A percentile compares a stretch with the other conserved stretches of the same genome.
Evolutionary conservation across 35 echinoderm and acorn worm genomes (phyloP).

Genomic region (Strongylocentrotus purpuratus): DNA sequence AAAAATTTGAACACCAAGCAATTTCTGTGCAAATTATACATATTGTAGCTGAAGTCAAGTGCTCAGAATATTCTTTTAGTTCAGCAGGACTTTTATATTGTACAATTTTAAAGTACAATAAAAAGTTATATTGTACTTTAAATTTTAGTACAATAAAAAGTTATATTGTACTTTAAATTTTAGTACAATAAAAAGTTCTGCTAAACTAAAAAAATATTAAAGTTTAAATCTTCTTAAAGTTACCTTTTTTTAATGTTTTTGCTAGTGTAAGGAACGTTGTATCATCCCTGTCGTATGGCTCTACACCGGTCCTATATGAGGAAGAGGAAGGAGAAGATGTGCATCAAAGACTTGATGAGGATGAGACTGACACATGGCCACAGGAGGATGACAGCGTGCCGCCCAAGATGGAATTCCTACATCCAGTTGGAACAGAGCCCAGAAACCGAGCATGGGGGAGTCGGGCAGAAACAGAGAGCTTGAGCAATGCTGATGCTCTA

Average conservation of each 20-base stretch:
- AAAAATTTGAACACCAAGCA: too few species aligned
- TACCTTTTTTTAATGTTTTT: not conserved
- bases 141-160: too few species aligned
- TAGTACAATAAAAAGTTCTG: too few species aligned
- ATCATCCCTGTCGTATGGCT: constrained; percentile 10
- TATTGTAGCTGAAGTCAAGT: too few species aligned
- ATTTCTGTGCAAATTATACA: too few species aligned
- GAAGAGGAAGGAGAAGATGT: not conserved
- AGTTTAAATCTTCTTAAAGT: not conserved
- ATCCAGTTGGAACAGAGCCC: not conserved
- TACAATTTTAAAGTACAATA: too few species aligned
- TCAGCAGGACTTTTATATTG: too few species aligned
- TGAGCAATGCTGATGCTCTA: not conserved
- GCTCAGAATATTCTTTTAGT: too few species aligned
- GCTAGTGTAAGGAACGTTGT: constrained; percentile 9
- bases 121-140: too few species aligned
- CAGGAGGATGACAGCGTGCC: not conserved
- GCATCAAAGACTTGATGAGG: not conserved
- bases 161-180: too few species aligned
- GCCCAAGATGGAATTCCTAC: not conserved
- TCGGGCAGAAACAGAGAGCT: not conserved
- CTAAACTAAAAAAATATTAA: too few species aligned
- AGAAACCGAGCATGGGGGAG: not conserved
- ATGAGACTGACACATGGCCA: not conserved
- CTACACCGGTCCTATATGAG: not conserved